Evolutionary conservation across 2,113 vertebrate species (phyloP), one percentile per base, ranked within the genome.

Genomic region (Pseudopipra pipra): DNA sequence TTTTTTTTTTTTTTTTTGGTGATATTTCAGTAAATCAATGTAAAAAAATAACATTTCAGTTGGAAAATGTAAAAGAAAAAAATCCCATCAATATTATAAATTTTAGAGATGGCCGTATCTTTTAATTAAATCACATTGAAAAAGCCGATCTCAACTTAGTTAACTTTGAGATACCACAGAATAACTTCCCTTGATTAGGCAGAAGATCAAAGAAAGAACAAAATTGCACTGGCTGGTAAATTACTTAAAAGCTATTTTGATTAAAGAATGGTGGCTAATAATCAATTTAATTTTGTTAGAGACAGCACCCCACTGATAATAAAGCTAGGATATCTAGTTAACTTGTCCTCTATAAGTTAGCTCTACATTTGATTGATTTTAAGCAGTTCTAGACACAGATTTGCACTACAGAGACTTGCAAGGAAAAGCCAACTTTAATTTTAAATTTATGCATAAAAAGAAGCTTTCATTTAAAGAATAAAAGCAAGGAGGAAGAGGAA

Each of bases 91-190:
- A 55, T 90, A 91, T 61, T 44, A 79, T 76, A 68, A 62, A 80
- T 70, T 56, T 63, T 63, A 82, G 11, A 23, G 30, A 55, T 9
- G 7, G 18, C 55, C 11, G 77, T 91, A 77, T 90, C n/a, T 95
- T 90, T 89, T 93, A 95, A 90, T 94, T 93, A 37, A 84, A 95
- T 93, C 35, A 58, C 31, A 52, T 44, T 49, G 39, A 61, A 87
- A 76, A 92, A 87, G 12, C 31, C 71, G 89, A 92, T 89, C 17
- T 2, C 5, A 89, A 85, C 39, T 83, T 58, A 76, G 35, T 65
- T 94, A 90, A 91, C 20, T 88, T 54, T 87, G 41, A 88, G 59
- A 51, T 79, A 83, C 23, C n/a, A 67, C 6, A 82, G 43, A 70
- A 30, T 12, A 49, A 70, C 31, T 93, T 89, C 83, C 11, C 76